Evolutionary conservation across 1,140 invertebrate genomes (phyloP), one percentile per base, ranked within the genome.

Genomic region (Holotrichia oblita): DNA sequence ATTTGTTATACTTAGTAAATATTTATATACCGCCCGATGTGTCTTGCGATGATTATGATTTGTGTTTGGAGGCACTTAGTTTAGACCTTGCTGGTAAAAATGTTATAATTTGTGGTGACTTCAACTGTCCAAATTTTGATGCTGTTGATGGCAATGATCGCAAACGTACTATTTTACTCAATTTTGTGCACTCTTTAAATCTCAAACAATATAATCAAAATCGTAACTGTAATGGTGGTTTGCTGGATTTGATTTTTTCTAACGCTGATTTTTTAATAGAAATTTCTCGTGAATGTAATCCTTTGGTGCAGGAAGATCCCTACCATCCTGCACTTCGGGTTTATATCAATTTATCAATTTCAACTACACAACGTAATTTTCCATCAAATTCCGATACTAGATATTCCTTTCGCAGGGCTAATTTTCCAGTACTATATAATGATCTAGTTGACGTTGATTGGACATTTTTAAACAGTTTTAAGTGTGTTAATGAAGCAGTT

Each of bases 41-140:
- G 7, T 17, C 44, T 48, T 48, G 44, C 44, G 44, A 48, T 48
- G 44, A 48, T 48, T 48, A 17, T 48, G 44, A 48, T 14, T 48
- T 48, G 44, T 48, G 1, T 48, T 48, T 48, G 27, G 27, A 34
- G 27, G 27, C 27, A 34, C 27, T 34, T 34, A 34, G 27, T 34
- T 34, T 34, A 34, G 27, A 34, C 4, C 27, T 34, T 34, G 27
- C 27, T 34, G 27, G 44, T 48, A 48, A 48, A 8, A 48, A 48
- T 48, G 44, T 48, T 48, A 48, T 48, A 48, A 48, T 48, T 48
- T 48, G 44, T 48, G 44, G 44, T 10, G 44, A 48, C 44, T 48
- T 48, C 44, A 48, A 14, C n/a, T 48, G 10, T 48, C n/a, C 44
- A 10, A 48, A 48, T 6, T 34, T 34, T 34, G 27, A 34, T 34